Evolutionary conservation across 2,888 invertebrate species (phyloP), one percentile per base, ranked within the genome.

Genomic region (Leptinotarsa haldemani): DNA sequence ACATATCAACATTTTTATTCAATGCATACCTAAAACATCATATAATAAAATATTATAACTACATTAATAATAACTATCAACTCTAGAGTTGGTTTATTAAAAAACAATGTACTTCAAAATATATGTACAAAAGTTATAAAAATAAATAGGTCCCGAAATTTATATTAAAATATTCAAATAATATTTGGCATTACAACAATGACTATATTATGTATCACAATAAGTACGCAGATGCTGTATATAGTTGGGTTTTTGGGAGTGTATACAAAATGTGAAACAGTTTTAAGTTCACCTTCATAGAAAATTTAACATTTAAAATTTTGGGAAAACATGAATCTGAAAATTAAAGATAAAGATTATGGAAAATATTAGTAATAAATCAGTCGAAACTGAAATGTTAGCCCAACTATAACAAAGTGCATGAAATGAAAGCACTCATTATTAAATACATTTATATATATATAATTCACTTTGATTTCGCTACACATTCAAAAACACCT

Each of bases 201-300:
- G 66, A 65, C 74, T 76, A 78, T 74, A 71, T 76, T 74, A 81
- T 52, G 74, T 79, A 80, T 80, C 80, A 80, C 80, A 80, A 78
- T 80, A 80, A 80, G 68, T 68, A 68, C 68, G 79, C 80, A 80
- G 79, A 75, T 80, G 74, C 80, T 74, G 47, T 64, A 70, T 73
- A 70, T 74, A 78, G 76, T 72, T 72, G 75, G 72, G 74, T 68
- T 73, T 25, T 61, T 65, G 5, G 40, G 20, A n/a, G 47, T 25
- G 16, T 68, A 22, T 22, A 47, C 53, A 69, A 22, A 58, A 30
- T 63, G 30, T 61, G 58, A 58, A n/a, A 56, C 56, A 25, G 56
- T 12, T 56, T 30, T 30, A 30, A 7, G 7, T 9, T 40, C 30
- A 9, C 2, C 9, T 40, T 7, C 9, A 40, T 40, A 40, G 2